Conservation (phyloP, 2,797 vertebrate species). For the Valencia hispanica region DNA sequence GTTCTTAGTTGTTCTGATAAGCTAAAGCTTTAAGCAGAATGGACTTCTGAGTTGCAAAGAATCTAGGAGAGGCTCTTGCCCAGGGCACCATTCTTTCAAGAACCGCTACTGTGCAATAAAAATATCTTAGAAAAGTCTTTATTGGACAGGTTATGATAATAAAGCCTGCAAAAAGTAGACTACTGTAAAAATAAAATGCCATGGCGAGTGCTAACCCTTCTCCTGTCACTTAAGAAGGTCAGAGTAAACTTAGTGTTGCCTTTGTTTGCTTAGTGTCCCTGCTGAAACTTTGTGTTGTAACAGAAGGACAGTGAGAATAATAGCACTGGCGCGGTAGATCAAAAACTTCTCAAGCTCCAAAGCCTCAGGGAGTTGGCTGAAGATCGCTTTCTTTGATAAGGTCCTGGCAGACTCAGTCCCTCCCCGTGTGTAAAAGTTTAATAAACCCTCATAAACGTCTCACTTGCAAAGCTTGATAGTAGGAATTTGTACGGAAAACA, state of each 20-base stretch:
- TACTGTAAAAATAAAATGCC: neutral
- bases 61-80: neutral
- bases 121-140: neutral
- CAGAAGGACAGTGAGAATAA: constrained; percentile 77
- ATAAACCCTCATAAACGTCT: neutral
- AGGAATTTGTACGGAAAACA: fast-evolving
- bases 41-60: too few relatives aligned
- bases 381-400: constrained; percentile 92
- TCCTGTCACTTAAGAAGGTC: constrained; percentile 37
- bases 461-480: fast-evolving
- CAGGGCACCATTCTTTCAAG: neutral
- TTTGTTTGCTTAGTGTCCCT: constrained; percentile 58
- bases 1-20: neutral
- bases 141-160: neutral
- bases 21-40: neutral
- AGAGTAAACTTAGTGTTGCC: constrained; percentile 36
- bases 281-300: constrained; percentile 82
- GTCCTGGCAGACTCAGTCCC: constrained; percentile 88
- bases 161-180: neutral
- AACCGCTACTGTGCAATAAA: neutral
- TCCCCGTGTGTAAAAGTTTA: constrained; percentile 48
- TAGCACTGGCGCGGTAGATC: constrained; percentile 84
- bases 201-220: neutral
- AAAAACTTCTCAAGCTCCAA: constrained; percentile 80
- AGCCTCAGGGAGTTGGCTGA: constrained; percentile 85